phyloP scores from a whole-genome alignment of 2,888 invertebrate species.

The Megalurothrips usitatus region DNA sequence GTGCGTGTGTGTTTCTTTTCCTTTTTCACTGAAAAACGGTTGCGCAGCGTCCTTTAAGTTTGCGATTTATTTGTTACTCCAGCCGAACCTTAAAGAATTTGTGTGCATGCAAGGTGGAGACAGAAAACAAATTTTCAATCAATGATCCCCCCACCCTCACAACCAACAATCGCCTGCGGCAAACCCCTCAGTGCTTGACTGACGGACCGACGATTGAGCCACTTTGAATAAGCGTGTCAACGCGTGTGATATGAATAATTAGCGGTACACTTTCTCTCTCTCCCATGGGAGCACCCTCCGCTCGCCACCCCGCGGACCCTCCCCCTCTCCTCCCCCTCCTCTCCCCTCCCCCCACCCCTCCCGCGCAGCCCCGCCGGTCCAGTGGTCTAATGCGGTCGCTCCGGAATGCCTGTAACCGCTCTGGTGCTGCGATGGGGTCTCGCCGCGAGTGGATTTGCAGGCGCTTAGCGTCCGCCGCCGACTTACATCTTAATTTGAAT shows the following conservation, averaged over 20 bases:
- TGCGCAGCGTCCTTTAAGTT: no score
- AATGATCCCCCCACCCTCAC: no score
- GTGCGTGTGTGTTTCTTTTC: no score
- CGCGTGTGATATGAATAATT: constrained; percentile 20
- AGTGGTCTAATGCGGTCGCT: not conserved
- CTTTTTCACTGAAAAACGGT: no score
- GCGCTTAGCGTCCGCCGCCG: not conserved
- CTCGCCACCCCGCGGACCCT: not conserved
- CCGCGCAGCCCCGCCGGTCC: not conserved
- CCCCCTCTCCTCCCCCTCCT: not conserved
- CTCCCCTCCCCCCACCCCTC: not conserved
- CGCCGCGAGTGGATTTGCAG: not conserved
- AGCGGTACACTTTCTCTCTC: not conserved
- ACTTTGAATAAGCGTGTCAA: constrained; percentile 17
- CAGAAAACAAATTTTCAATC: no score
- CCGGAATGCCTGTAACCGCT: not conserved
- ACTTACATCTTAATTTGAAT: constrained; percentile 13
- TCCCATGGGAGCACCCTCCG: not conserved
- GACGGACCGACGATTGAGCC: not conserved
- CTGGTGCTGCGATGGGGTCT: no score
- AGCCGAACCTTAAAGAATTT: no score
- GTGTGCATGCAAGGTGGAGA: no score
- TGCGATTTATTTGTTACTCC: no score
- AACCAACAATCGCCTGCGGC: no score
- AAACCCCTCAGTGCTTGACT: no score